Evolutionary conservation across 1,140 invertebrate genomes (phyloP), one percentile per base, ranked within the genome.

Genomic region (Heliothis virescens): DNA sequence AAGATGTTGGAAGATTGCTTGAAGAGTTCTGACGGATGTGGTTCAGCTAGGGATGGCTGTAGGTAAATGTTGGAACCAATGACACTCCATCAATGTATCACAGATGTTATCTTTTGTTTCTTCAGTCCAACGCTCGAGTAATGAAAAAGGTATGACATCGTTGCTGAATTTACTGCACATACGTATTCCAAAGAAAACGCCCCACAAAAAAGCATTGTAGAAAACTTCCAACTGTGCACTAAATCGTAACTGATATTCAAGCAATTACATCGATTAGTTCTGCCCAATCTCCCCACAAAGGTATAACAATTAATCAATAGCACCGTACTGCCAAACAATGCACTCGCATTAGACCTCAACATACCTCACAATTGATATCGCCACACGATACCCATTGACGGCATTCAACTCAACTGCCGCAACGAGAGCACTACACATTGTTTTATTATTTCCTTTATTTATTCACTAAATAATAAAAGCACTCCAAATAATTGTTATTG

Each of bases 351-450:
- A 67, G 18, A 47, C 50, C 29, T 34, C 21, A 57, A 21, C 78
- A 80, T 83, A 15, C 60, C 18, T 48, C 15, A 59, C 50, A 79
- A 80, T 83, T 76, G 53, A 47, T 41, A n/a, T 67, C 83, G 85
- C 86, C 86, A 85, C 86, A 87, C 84, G 86, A 87, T 77, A 79
- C 80, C 82, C 76, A 84, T 86, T 86, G 85, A 87, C 87, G 83
- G 71, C 57, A 65, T 69, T 48, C 52, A 78, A 78, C 80, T 57
- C 82, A 76, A 83, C 79, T 62, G 79, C 83, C 82, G 72, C 82
- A 82, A 85, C 79, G 65, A 79, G 71, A 74, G 60, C 80, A 78
- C 77, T 72, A 21, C 65, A 73, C 80, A 86, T 86, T 85, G 83
- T 86, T 86, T 84, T 85, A 82, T 86, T 85, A 81, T 84, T 85